Percentiles rank a stretch among this genome's conserved stretches.
phyloP scores from a whole-genome alignment of 1,140 invertebrate genomes.

The Zaprionus camerounensis region DNA sequence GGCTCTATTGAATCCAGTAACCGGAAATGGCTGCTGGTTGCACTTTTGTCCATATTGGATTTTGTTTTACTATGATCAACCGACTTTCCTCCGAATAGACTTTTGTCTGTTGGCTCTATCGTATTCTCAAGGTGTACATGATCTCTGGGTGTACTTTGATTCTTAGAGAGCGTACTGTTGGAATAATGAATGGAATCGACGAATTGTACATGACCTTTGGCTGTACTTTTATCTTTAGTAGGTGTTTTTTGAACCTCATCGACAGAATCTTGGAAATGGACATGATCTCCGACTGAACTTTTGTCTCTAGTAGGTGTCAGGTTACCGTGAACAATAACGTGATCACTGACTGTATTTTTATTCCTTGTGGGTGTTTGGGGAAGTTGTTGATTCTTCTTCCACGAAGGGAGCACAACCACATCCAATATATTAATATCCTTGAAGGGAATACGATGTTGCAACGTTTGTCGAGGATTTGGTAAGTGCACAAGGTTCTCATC shows the following conservation, averaged over 20 bases:
- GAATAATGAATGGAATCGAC: constrained; percentile 27
- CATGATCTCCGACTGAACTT: constrained; percentile 30
- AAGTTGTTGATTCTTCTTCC: constrained; percentile 56
- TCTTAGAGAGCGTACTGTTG: background rate
- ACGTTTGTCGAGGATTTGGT: constrained; percentile 63
- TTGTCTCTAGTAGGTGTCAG: constrained; percentile 9
- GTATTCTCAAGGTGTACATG: background rate
- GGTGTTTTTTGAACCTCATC: background rate
- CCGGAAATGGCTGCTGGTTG: background rate
- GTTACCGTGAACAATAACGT: background rate
- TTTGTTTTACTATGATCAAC: background rate
- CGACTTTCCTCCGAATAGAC: constrained; percentile 5
- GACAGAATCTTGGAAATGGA: constrained; percentile 44
- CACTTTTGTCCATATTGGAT: background rate
- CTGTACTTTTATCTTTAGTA: background rate
- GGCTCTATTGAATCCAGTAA: background rate
- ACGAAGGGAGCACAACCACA: constrained; percentile 65
- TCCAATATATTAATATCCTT: constrained; percentile 77
- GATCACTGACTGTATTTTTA: constrained; percentile 8
- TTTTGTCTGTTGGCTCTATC: background rate
- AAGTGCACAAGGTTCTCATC: constrained; percentile 61
- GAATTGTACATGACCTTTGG: constrained; percentile 45
- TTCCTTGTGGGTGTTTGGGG: constrained; percentile 26
- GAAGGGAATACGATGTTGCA: constrained; percentile 61
- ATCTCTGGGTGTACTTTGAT: background rate